These are phyloP conservation scores for Tapirus indicus DNA, from an alignment of 2,797 vertebrate genomes.

Conservation along the genomic window DNA sequence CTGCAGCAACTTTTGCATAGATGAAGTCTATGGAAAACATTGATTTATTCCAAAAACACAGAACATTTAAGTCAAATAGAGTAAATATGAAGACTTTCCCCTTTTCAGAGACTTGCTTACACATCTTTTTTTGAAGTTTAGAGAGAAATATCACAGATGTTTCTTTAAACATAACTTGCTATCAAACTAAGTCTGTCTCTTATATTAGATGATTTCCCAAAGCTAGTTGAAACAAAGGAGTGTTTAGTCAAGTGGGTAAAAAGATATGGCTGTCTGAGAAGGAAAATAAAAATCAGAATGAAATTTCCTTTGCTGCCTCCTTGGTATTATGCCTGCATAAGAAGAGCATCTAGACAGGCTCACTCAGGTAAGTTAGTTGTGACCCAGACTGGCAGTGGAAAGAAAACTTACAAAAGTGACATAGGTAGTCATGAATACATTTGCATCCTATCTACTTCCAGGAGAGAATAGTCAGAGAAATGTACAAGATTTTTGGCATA, in stretches of 20 bases:
- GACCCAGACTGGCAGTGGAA: background rate
- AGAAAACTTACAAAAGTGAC: background rate
- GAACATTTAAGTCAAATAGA: background rate
- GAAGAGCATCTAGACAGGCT: background rate
- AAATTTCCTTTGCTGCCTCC: background rate
- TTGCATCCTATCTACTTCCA: background rate
- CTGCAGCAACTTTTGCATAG: background rate
- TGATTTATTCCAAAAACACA: background rate
- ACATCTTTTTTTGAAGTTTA: background rate
- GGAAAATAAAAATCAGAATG: background rate
- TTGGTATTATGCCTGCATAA: background rate
- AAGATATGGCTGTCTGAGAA: background rate
- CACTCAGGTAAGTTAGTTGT: background rate
- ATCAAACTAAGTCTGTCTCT: background rate
- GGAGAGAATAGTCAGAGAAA: background rate
- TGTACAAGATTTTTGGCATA: background rate
- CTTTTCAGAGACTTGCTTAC: background rate
- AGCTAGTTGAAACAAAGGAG: background rate
- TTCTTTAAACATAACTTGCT: background rate
- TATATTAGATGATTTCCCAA: background rate
- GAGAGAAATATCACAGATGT: background rate
- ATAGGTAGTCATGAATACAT: background rate
- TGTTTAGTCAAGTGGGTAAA: background rate
- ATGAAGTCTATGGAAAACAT: background rate
- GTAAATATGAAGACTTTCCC: background rate